A percentile compares a stretch with the other conserved stretches of the same genome.
These are phyloP conservation scores for Catostomus latipinnis DNA, from an alignment of 2,797 vertebrate species.

Conservation along the genomic window DNA sequence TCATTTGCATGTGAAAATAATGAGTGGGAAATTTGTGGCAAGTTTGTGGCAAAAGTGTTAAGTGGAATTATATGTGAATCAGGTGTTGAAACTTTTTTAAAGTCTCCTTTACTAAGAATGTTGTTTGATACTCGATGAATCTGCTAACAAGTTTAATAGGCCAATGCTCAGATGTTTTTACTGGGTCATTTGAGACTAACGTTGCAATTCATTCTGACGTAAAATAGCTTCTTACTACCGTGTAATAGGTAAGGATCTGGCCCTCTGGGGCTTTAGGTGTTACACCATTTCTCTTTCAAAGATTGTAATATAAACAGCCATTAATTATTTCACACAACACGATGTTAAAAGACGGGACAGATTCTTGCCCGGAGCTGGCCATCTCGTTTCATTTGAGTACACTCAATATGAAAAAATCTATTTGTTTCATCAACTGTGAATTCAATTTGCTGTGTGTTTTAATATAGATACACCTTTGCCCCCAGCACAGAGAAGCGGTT, in stretches of 20 bases:
- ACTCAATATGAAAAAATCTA: conserved; percentile 74
- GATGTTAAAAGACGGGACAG: conserved; percentile 75
- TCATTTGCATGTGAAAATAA: not conserved
- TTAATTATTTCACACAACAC: conserved; percentile 77
- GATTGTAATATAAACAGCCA: conserved; percentile 69
- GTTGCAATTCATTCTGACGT: conserved; percentile 28
- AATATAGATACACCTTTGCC: conserved; percentile 83
- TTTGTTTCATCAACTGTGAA: conserved; percentile 85
- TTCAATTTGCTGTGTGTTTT: conserved; percentile 80
- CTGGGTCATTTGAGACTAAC: conserved; percentile 12
- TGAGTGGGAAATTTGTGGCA: too few species aligned
- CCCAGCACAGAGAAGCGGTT: conserved; percentile 72
- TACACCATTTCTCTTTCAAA: conserved; percentile 28
- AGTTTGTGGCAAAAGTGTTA: too few species aligned
- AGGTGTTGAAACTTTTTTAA: not conserved
- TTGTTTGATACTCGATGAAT: not conserved
- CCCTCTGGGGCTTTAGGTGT: conserved; percentile 25
- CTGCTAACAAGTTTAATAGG: not conserved
- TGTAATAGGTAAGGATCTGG: conserved; percentile 32
- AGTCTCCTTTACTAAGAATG: not conserved
- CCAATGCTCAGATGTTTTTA: conserved; percentile 14
- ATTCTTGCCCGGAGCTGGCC: conserved; percentile 79
- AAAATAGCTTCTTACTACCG: conserved; percentile 29
- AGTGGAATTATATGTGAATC: too few species aligned
- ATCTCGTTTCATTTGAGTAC: conserved; percentile 73